phyloP scores from a whole-genome alignment of 30 jellyfish, hydroid and myxozoan genomes.

The Nemopilema nomurai region DNA sequence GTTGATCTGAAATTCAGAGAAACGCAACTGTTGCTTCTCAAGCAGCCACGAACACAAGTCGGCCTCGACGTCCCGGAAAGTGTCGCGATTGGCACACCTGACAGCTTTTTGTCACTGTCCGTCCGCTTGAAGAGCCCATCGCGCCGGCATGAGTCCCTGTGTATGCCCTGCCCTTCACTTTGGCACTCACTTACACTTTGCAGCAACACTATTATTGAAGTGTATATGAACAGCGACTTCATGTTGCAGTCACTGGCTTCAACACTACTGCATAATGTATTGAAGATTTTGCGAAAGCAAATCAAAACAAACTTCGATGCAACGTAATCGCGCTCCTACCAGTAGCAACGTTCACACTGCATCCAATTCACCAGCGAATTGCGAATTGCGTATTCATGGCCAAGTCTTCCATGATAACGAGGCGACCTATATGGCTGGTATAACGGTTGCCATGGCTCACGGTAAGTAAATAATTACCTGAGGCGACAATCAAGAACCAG shows the following conservation, averaged over 20 bases:
- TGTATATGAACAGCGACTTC: background rate
- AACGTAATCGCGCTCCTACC: too few relatives aligned
- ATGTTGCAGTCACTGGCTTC: background rate
- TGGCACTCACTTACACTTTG: background rate
- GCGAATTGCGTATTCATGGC: too few relatives aligned
- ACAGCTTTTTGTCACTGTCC: background rate
- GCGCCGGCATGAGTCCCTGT: slow-evolving; percentile 22
- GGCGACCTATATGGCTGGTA: too few relatives aligned
- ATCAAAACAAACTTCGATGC: too few relatives aligned
- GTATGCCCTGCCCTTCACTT: background rate
- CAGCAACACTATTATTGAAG: background rate
- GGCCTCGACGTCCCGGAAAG: background rate
- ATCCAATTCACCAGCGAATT: too few relatives aligned
- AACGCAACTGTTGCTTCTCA: background rate
- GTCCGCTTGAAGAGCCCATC: slow-evolving; percentile 23
- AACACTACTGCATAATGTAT: background rate
- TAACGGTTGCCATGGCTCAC: too few relatives aligned
- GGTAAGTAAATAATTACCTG: background rate
- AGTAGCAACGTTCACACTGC: too few relatives aligned
- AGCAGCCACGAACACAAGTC: slow-evolving; percentile 13
- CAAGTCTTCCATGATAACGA: too few relatives aligned
- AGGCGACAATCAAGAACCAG: background rate
- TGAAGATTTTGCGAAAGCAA: background rate
- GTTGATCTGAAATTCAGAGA: slow-evolving; percentile 4
- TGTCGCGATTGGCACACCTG: background rate